Base-by-base conservation (phyloP, 2,113 vertebrate genomes). In the Cryptotis parvus region DNA sequence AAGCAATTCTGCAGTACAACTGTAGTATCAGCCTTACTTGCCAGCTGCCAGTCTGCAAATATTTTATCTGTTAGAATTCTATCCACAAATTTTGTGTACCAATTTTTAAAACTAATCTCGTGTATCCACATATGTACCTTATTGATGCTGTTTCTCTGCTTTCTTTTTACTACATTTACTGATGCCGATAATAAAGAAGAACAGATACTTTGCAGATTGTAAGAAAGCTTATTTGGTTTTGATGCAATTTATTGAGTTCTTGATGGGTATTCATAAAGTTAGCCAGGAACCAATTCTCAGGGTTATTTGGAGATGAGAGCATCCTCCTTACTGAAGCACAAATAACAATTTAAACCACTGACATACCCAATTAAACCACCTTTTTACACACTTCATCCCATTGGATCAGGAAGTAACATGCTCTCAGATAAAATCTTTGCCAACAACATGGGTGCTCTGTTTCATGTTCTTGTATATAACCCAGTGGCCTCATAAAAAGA, bases 61-160 rank as follows among this genome's bases (percentile, higher is more conserved):
- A 86, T 76, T 73, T 6, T 6, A 31, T 29, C 92, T 68, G 35
- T 15, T 31, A 91, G 41, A 7, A n/a, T n/a, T n/a, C n/a, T n/a
- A n/a, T 2, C 3, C 14, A 29, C 4, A 1, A 16, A 26, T 74
- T 65, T 24, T 26, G 7, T 76, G 41, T 81, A 58, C 14, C 18
- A 45, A 10, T 75, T 79, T 18, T 29, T 63, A 69, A 39, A 79
- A 70, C 70, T 76, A 37, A 68, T 26, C 35, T 41, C 18, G 68
- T 79, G 22, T 58, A 14, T 27, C 20, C 77, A 41, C 6, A 52
- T 52, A 24, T 37, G 26, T 31, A 52, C 33, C 31, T 61, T 45
- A 52, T n/a, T 74, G 45, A 14, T 73, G 73, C 33, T 73, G 11
- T 86, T 84, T 95, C 49, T 83, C 66, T 88, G 55, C 52, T 55